A percentile compares a stretch with the other conserved stretches of the same genome.
These are phyloP conservation scores for Drosophila neutralis DNA, from an alignment of 2,888 invertebrate species.

Conservation along the genomic window DNA sequence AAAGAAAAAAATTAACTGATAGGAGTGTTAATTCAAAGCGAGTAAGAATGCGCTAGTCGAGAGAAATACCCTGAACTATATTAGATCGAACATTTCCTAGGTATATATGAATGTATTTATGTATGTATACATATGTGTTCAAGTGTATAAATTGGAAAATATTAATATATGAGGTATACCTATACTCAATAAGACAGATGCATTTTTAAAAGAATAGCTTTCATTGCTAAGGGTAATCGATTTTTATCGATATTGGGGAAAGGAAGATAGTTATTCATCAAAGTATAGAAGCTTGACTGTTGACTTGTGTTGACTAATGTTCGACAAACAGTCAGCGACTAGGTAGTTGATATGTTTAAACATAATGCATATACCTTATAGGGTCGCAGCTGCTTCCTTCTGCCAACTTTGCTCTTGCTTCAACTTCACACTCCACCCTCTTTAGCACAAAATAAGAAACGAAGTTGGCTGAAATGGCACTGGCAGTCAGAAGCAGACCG, in stretches of 20 bases:
- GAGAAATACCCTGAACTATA: not conserved
- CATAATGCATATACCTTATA: not conserved
- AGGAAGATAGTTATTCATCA: not conserved
- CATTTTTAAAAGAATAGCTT: not conserved
- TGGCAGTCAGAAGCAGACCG: constrained; percentile 31
- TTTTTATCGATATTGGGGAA: not conserved
- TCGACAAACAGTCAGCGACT: not conserved
- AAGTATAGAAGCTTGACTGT: not conserved
- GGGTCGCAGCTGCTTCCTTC: not conserved
- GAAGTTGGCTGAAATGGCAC: constrained; percentile 48
- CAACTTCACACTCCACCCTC: not conserved
- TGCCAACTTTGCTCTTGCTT: not conserved
- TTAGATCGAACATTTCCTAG: not conserved
- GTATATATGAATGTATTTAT: not conserved
- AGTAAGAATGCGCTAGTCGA: not conserved
- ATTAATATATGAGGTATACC: no score
- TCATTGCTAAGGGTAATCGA: not conserved
- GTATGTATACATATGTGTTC: not conserved
- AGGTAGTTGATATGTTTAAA: not conserved
- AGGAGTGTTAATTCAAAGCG: constrained; percentile 13
- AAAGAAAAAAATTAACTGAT: constrained; percentile 22
- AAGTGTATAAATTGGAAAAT: not conserved
- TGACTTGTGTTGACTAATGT: not conserved
- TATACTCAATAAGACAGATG: not conserved
- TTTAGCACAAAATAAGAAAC: constrained; percentile 8